These are phyloP conservation scores for Salvelinus fontinalis DNA, from an alignment of 2,113 vertebrate species.

Conservation along the genomic window DNA sequence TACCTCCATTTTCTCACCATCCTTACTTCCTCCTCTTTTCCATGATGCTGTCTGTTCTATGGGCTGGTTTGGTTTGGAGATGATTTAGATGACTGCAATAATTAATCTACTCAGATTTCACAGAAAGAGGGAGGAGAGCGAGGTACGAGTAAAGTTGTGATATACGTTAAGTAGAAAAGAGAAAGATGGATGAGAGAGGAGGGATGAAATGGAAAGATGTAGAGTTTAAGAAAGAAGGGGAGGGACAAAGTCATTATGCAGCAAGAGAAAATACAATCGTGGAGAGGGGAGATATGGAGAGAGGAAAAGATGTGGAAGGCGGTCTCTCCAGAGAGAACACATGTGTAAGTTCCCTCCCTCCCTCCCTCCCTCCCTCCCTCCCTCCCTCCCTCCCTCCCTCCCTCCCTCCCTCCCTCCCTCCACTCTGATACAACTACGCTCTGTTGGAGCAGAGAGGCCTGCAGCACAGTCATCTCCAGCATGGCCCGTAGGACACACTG, in stretches of 20 bases:
- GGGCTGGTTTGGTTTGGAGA: neutral
- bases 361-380: neutral
- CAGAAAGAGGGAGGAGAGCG: neutral
- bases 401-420: neutral
- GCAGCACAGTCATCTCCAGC: constrained; percentile 52
- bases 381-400: neutral
- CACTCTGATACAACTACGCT: constrained; percentile 1
- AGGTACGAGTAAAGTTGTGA: neutral
- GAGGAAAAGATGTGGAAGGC: constrained; percentile 1
- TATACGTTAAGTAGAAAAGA: neutral
- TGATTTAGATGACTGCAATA: neutral
- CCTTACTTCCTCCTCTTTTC: neutral
- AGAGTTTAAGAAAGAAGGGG: neutral
- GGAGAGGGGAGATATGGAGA: constrained; percentile 12
- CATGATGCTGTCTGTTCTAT: neutral
- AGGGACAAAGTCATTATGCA: constrained; percentile 7
- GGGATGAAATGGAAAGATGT: neutral
- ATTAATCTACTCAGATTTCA: too few relatives aligned
- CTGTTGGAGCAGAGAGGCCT: constrained; percentile 11
- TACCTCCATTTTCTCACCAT: neutral
- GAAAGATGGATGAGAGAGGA: neutral
- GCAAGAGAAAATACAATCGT: neutral
- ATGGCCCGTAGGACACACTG: constrained; percentile 61
- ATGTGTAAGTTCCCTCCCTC: constrained; percentile 20
- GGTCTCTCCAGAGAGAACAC: constrained; percentile 23